Conservation (phyloP, 2,888 invertebrate species). For the Troides aeacus region DNA sequence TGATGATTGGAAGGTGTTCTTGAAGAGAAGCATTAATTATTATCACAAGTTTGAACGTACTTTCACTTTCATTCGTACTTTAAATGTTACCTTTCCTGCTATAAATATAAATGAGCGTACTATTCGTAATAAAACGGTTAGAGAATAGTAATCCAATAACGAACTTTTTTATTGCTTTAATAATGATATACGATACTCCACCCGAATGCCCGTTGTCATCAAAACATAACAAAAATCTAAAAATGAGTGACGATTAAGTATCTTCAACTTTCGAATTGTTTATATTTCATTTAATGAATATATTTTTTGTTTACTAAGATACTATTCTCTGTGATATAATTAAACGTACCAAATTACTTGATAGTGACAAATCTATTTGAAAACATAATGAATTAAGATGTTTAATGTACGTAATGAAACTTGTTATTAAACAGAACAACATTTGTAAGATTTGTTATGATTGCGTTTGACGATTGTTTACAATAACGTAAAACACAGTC, state of each 20-base stretch:
- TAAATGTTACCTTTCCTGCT: neutral
- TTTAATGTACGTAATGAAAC: conserved; percentile 17
- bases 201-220: neutral
- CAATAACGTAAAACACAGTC: no score
- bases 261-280: no score
- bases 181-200: neutral
- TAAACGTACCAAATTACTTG: no score
- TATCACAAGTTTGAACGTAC: conserved; percentile 78
- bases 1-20: conserved; percentile 46
- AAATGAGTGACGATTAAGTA: neutral
- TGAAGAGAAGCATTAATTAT: conserved; percentile 76
- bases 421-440: conserved; percentile 16
- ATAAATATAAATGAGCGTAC: conserved; percentile 6
- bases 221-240: neutral
- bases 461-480: no score
- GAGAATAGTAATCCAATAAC: neutral
- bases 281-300: no score
- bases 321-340: no score
- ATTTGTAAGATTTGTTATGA: conserved; percentile 7
- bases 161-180: neutral
- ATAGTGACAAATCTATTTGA: no score
- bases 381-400: neutral
- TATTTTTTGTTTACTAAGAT: no score
- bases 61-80: conserved; percentile 47
- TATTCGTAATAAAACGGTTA: conserved; percentile 6